phyloP scores from a whole-genome alignment of 2,888 invertebrate genomes.

The Archips crataeganus region DNA sequence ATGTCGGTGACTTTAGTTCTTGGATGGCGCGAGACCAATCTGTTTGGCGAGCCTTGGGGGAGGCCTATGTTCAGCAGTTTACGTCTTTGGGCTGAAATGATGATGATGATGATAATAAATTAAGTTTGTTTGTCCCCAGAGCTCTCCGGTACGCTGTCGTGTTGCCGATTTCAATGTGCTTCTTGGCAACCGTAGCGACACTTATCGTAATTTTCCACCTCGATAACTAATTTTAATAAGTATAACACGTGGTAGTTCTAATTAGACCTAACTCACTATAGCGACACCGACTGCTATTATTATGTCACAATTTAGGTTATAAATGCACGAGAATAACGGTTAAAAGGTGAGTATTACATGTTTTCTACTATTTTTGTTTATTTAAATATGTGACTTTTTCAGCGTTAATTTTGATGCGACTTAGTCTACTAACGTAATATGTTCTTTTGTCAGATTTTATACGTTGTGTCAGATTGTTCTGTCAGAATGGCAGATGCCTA shows the following conservation, averaged over 20 bases:
- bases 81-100: too few species aligned
- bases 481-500: too few species aligned
- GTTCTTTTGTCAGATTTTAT: too few species aligned
- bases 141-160: constrained; percentile 89
- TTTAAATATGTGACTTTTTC: too few species aligned
- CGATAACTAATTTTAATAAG: constrained; percentile 77
- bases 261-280: constrained; percentile 44
- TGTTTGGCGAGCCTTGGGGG: too few species aligned
- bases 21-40: too few species aligned
- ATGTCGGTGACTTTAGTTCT: too few species aligned
- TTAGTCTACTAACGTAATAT: too few species aligned
- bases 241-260: constrained; percentile 36
- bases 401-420: too few species aligned
- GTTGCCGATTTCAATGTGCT: constrained; percentile 90
- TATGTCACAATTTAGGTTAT: constrained; percentile 43
- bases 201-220: constrained; percentile 89
- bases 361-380: neutral
- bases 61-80: too few species aligned
- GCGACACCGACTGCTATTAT: constrained; percentile 49
- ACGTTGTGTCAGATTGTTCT: too few species aligned
- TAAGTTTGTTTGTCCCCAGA: constrained; percentile 64
- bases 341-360: neutral
- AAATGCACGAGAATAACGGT: constrained; percentile 18
- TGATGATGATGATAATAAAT: neutral
- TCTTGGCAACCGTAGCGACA: constrained; percentile 91